Evolutionary conservation across 1,140 invertebrate species (phyloP).

Genomic region (Pantala flavescens): DNA sequence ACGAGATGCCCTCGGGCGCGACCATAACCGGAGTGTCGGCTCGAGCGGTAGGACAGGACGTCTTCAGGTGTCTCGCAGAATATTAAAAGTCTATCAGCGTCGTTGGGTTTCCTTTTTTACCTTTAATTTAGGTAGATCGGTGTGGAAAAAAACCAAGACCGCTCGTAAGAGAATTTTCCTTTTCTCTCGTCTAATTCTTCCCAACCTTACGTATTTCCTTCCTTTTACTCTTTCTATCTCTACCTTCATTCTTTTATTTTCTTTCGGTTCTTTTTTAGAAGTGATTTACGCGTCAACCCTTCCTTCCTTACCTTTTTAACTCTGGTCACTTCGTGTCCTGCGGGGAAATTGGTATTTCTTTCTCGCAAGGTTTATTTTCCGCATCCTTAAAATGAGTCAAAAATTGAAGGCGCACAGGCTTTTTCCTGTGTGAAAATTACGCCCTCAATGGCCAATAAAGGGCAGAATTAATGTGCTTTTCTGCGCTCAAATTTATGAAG

Average conservation of each 20-base stretch:
- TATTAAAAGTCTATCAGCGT: constrained; percentile 6
- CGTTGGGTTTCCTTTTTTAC: background rate
- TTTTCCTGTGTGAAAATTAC: background rate
- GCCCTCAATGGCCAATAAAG: background rate
- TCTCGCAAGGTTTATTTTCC: background rate
- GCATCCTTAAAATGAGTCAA: background rate
- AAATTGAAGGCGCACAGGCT: background rate
- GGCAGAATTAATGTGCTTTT: background rate
- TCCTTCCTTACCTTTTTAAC: background rate
- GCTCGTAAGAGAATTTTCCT: background rate
- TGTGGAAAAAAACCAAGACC: background rate
- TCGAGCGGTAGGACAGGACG: background rate
- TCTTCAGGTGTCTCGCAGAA: background rate
- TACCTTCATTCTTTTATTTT: background rate
- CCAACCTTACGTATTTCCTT: background rate
- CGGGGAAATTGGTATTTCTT: background rate
- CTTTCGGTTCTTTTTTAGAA: background rate
- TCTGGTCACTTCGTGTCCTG: background rate
- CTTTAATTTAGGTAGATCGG: background rate
- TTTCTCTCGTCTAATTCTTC: background rate
- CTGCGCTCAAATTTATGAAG: background rate
- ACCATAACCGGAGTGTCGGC: background rate
- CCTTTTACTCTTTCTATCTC: background rate
- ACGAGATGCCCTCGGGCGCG: no score
- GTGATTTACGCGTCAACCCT: background rate